phyloP scores from a whole-genome alignment of 2,888 invertebrate genomes.

The Eupithecia centaureata region DNA sequence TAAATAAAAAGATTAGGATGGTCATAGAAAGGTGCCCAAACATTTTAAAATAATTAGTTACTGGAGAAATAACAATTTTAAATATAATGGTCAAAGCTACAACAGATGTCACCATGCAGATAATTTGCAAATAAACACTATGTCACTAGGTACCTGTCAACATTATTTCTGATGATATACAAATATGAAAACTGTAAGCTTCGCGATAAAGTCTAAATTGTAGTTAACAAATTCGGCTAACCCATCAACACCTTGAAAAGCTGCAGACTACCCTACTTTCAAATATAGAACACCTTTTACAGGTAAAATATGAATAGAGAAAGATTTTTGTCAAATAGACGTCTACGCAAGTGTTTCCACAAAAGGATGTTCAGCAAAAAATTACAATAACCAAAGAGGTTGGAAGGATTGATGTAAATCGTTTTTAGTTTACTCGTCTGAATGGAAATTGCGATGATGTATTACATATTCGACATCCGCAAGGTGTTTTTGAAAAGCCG shows the following conservation, averaged over 20 bases:
- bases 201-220: constrained; percentile 14
- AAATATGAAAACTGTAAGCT: background rate
- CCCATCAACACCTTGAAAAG: constrained; percentile 69
- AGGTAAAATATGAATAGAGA: constrained; percentile 63
- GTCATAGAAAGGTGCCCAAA: no score
- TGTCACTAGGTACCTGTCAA: background rate
- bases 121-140: constrained; percentile 27
- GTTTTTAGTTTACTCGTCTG: constrained; percentile 48
- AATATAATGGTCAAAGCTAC: background rate
- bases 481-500: constrained; percentile 53
- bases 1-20: no score
- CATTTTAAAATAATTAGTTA: no score
- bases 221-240: constrained; percentile 31
- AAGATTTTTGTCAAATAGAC: constrained; percentile 75
- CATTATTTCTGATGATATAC: constrained; percentile 2
- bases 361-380: constrained; percentile 51
- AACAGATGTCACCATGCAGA: constrained; percentile 12
- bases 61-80: no score
- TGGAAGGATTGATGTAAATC: constrained; percentile 64
- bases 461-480: constrained; percentile 52
- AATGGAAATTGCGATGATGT: constrained; percentile 55
- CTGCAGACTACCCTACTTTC: constrained; percentile 44
- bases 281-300: constrained; percentile 61
- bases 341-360: constrained; percentile 68
- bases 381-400: constrained; percentile 50